Evolutionary conservation across 1,140 invertebrate genomes (phyloP).

Genomic region (Polypedilum vanderplanki): DNA sequence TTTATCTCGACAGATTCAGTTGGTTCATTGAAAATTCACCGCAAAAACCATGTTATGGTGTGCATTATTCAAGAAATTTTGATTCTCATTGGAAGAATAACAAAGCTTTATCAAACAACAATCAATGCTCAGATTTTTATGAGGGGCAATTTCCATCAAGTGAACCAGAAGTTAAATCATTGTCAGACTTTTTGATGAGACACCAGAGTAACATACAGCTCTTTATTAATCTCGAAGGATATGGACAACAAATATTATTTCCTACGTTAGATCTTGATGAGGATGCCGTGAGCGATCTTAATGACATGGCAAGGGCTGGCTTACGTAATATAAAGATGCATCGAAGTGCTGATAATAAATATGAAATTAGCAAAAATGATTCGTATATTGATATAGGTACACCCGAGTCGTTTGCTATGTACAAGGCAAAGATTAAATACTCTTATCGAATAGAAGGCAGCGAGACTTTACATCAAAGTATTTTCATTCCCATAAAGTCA

Average conservation of each 20-base stretch:
- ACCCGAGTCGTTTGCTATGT: neutral
- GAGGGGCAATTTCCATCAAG: slow-evolving; percentile 71
- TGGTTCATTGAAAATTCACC: slow-evolving; percentile 38
- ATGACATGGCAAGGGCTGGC: neutral
- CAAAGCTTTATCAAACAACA: slow-evolving; percentile 59
- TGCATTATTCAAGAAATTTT: slow-evolving; percentile 66
- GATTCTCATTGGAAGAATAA: slow-evolving; percentile 59
- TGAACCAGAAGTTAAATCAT: slow-evolving; percentile 70
- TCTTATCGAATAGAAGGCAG: neutral
- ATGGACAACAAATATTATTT: slow-evolving; percentile 6
- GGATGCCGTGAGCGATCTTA: neutral
- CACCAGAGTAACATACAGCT: slow-evolving; percentile 33
- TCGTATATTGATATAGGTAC: neutral
- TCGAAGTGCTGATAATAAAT: neutral
- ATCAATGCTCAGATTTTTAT: slow-evolving; percentile 74
- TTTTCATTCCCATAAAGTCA: neutral
- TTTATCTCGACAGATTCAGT: slow-evolving; percentile 38
- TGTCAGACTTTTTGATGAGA: slow-evolving; percentile 56
- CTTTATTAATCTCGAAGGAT: neutral
- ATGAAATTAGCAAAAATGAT: neutral
- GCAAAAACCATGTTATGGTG: slow-evolving; percentile 46
- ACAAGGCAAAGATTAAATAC: slow-evolving; percentile 18
- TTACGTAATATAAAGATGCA: neutral
- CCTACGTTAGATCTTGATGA: neutral
- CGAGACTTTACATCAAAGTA: neutral